Percentiles rank a stretch among this genome's conserved stretches.
Conservation (phyloP, 2,888 invertebrate species). For the Thymelicus lineola region DNA sequence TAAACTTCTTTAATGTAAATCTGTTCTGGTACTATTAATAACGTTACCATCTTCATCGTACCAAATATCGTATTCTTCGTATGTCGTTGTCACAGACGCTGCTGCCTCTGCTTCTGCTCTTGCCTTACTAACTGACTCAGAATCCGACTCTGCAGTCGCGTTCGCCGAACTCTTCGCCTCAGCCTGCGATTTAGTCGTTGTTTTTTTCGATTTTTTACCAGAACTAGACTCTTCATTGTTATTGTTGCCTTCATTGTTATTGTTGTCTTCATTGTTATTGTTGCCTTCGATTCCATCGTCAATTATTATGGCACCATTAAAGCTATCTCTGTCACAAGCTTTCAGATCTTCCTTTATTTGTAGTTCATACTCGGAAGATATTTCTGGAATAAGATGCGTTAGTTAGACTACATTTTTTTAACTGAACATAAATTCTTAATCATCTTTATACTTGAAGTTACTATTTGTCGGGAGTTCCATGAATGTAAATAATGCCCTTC, state of each 20-base stretch:
- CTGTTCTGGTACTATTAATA: background rate
- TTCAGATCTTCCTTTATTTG: background rate
- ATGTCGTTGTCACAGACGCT: background rate
- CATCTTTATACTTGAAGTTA: no score
- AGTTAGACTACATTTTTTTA: no score
- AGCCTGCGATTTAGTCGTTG: no score
- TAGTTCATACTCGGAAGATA: background rate
- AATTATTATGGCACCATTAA: background rate
- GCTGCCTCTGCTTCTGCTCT: background rate
- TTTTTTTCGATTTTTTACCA: no score
- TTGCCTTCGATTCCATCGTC: background rate
- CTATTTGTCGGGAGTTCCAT: no score
- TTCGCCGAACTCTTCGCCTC: no score
- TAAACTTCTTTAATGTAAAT: background rate
- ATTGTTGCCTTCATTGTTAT: background rate
- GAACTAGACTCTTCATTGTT: background rate
- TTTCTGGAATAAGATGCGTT: background rate
- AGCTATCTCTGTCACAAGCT: background rate
- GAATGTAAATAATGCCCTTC: no score
- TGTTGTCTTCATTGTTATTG: no score
- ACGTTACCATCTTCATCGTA: background rate
- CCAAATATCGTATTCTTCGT: background rate
- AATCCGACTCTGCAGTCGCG: no score
- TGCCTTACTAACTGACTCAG: background rate
- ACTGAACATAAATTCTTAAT: no score